phyloP scores from a whole-genome alignment of 2,113 vertebrate genomes.

The Mesembrinibis cayennensis region DNA sequence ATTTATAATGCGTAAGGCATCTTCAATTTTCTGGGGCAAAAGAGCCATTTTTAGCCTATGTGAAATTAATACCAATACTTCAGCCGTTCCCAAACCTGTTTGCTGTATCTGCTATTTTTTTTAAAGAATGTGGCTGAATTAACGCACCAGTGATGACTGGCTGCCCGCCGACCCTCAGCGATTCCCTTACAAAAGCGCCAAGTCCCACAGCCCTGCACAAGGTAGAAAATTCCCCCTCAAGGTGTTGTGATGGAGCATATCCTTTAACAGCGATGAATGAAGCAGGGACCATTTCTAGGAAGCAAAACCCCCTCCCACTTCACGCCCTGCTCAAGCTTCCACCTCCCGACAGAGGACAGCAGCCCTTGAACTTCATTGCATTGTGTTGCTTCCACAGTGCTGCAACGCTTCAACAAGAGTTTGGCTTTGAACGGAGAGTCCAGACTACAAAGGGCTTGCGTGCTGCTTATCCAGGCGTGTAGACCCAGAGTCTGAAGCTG shows the following conservation, averaged over 20 bases:
- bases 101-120: background rate
- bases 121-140: background rate
- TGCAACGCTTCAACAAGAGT: background rate
- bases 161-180: background rate
- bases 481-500: background rate
- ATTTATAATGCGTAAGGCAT: background rate
- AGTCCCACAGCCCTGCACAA: background rate
- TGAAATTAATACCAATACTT: background rate
- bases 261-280: background rate
- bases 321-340: rapidly evolving
- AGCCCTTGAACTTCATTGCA: rapidly evolving
- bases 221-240: background rate
- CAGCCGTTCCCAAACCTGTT: background rate
- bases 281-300: background rate
- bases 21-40: background rate
- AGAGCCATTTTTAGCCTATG: background rate
- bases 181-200: background rate
- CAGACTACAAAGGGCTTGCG: rapidly evolving
- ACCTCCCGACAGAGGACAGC: rapidly evolving
- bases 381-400: background rate
- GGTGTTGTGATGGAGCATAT: background rate
- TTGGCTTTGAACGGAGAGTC: background rate
- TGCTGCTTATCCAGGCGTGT: background rate
- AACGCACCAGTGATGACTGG: rapidly evolving
- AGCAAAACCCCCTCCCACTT: background rate